Base-by-base conservation (phyloP, 2,113 vertebrate genomes). In the Neotoma lepida region DNA sequence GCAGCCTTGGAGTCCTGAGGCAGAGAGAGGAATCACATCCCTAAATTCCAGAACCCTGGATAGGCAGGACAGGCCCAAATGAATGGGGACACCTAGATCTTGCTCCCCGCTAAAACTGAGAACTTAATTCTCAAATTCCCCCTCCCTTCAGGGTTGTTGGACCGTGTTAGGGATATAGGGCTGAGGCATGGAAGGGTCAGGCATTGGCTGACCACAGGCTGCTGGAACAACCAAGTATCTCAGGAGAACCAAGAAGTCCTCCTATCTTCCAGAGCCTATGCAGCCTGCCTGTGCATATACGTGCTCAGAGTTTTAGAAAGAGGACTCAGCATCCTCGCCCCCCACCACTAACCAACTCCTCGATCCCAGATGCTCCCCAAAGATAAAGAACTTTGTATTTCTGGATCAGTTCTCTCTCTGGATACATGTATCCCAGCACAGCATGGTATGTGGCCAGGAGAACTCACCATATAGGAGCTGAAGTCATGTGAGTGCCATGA, bases 21-120 rank as follows among this genome's bases (percentile, higher is more conserved):
- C 35, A 51, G 63, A 54, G 89, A 64, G 76, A 58, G 39, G 3
- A 49, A 81, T 49, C 86, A 6, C 5, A 28, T 54, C 18, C 54
- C 6, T 33, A 18, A 6, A 6, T 2, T n/a, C 4, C 4, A 1
- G 4, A 30, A 6, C 66, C 17, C 61, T 41, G 9, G 18, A 4
- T 3, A 24, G 33, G 22, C 8, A 71, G 70, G 24, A 33, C 61
- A 35, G 26, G 20, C 13, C 12, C 33, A 35, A 6, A 9, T 61
- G 71, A 30, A 4, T 39, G 1, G 12, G 2, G 41, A 28, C 17
- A 85, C 30, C 58, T 46, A 46, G 41, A 46, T 66, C 61, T 64
- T 64, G 13, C 6, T 33, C 9, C 41, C 54, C 44, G 30, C 46
- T 18, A 35, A 58, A n/a, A 9, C 18, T 7, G 22, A 9, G 46